A percentile compares a stretch with the other conserved stretches of the same genome.
phyloP scores from a whole-genome alignment of 2,888 invertebrate species.

The Unio delphinus region DNA sequence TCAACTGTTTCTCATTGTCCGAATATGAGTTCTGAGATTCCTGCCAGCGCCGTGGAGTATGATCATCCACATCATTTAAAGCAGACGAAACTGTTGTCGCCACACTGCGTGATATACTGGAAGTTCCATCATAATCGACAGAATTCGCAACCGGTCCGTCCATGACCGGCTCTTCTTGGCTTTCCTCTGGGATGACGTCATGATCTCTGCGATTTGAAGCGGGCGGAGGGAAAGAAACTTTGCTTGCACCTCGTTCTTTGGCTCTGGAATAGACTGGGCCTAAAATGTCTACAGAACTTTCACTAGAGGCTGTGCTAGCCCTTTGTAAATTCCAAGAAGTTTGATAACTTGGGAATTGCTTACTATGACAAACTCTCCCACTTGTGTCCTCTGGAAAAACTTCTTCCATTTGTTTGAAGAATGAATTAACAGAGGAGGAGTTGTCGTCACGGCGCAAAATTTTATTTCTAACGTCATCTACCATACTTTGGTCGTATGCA shows the following conservation, averaged over 20 bases:
- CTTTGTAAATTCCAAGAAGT: slow-evolving; percentile 42
- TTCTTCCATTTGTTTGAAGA: slow-evolving; percentile 43
- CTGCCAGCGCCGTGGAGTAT: slow-evolving; percentile 37
- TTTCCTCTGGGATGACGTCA: slow-evolving; percentile 47
- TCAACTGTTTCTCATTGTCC: slow-evolving; percentile 68
- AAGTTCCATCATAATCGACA: slow-evolving; percentile 33
- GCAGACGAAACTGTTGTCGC: slow-evolving; percentile 16
- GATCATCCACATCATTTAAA: slow-evolving; percentile 12
- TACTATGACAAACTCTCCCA: not conserved
- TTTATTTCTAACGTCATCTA: slow-evolving; percentile 10
- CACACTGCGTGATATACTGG: slow-evolving; percentile 30
- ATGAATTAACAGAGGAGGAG: slow-evolving; percentile 32
- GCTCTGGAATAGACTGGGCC: slow-evolving; percentile 40
- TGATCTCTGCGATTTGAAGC: slow-evolving; percentile 42
- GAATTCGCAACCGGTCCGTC: slow-evolving; percentile 36
- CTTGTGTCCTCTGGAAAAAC: slow-evolving; percentile 33
- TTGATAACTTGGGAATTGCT: slow-evolving; percentile 23
- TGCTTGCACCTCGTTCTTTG: slow-evolving; percentile 32
- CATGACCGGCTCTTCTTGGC: slow-evolving; percentile 35
- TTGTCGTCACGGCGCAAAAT: slow-evolving; percentile 5
- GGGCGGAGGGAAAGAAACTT: slow-evolving; percentile 15
- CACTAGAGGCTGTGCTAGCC: slow-evolving; percentile 49
- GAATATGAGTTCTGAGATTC: slow-evolving; percentile 60
- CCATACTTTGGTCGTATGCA: slow-evolving; percentile 1
- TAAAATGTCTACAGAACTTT: slow-evolving; percentile 48